Evolutionary conservation across 2,888 invertebrate species (phyloP).

Genomic region (Arge pagana): DNA sequence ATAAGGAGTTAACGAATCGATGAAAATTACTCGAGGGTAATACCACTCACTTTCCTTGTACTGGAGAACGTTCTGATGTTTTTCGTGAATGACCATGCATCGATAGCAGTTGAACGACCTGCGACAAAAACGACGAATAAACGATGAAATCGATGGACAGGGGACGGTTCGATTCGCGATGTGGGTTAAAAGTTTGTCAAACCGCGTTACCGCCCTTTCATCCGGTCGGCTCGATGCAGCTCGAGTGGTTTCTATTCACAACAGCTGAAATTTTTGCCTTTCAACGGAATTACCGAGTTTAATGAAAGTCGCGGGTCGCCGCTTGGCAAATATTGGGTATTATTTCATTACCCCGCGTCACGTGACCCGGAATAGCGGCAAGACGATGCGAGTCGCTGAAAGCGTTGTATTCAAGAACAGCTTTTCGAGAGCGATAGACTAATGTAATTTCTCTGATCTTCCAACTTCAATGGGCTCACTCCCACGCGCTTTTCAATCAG

Average conservation of each 20-base stretch:
- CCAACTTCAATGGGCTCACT: too few species aligned
- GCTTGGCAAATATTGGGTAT: not conserved
- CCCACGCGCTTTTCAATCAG: too few species aligned
- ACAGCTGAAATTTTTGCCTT: constrained; percentile 35
- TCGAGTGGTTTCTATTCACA: constrained; percentile 15
- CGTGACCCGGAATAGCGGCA: not conserved
- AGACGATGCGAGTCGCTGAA: constrained; percentile 3
- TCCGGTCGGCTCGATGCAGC: constrained; percentile 36
- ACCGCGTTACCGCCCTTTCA: constrained; percentile 28
- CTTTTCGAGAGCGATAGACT: too few species aligned
- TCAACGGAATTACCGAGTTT: constrained; percentile 39
- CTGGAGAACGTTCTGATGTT: constrained; percentile 77
- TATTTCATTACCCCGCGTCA: not conserved
- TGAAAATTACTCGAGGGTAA: not conserved
- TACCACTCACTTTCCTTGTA: constrained; percentile 81
- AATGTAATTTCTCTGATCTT: too few species aligned
- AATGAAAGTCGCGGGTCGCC: too few species aligned
- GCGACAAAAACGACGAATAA: constrained; percentile 55
- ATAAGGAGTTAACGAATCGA: constrained; percentile 19
- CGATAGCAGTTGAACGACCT: constrained; percentile 72
- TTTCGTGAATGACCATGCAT: constrained; percentile 77
- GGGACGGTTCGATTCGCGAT: not conserved
- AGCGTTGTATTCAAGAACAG: too few species aligned
- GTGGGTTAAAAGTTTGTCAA: too few species aligned
- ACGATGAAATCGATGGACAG: not conserved